Conservation (phyloP, 2,888 invertebrate genomes). For the Napeogenes sylphis region DNA sequence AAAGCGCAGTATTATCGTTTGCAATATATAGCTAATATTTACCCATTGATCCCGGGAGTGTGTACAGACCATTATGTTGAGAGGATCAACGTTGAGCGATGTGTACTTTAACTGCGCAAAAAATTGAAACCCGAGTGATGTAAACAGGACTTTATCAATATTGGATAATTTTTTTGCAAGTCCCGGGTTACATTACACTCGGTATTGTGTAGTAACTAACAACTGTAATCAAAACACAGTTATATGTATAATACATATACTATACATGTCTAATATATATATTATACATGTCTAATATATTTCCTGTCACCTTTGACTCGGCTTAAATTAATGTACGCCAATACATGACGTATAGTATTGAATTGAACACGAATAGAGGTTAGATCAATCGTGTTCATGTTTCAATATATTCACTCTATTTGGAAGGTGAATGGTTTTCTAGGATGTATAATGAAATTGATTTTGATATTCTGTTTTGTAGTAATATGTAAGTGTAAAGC, state of each 20-base stretch:
- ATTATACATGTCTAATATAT: neutral
- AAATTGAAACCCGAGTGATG: constrained; percentile 30
- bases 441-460: too few species aligned
- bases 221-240: too few species aligned
- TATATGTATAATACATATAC: neutral
- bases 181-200: constrained; percentile 1
- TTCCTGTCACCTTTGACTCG: constrained; percentile 8
- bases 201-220: neutral
- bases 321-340: constrained; percentile 17
- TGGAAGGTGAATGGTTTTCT: too few species aligned
- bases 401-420: constrained; percentile 10
- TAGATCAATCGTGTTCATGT: constrained; percentile 11
- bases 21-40: constrained; percentile 55
- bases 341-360: constrained; percentile 18
- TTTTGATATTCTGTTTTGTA: too few species aligned
- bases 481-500: too few species aligned
- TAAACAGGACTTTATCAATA: constrained; percentile 29
- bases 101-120: constrained; percentile 22
- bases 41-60: constrained; percentile 48
- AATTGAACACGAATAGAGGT: constrained; percentile 16
- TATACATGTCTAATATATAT: too few species aligned
- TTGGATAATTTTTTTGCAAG: constrained; percentile 19
- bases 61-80: constrained; percentile 52
- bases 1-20: constrained; percentile 24
- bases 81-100: constrained; percentile 38